Conservation (phyloP, 2,113 vertebrate genomes). For the Oreotrochilus melanogaster region DNA sequence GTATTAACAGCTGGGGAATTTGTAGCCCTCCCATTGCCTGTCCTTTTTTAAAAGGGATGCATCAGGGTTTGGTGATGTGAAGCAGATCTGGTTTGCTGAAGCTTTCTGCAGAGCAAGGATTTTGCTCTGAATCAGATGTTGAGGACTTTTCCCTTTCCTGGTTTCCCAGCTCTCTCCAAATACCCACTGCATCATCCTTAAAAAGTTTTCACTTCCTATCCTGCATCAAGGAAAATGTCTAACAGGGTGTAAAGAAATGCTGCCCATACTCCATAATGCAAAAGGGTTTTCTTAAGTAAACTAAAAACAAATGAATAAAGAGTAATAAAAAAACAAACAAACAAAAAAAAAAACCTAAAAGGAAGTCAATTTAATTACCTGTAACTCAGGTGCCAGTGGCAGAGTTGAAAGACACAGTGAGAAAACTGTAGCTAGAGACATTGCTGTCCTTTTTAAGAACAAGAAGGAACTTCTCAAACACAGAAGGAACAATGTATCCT, state of each 20-base stretch:
- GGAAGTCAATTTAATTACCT: background rate
- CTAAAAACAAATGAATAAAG: too few species aligned
- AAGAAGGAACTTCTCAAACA: constrained; percentile 7
- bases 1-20: rapidly evolving
- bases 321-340: too few species aligned
- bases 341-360: background rate
- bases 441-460: background rate
- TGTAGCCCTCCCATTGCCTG: background rate
- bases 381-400: background rate
- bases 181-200: background rate
- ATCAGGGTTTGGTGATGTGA: background rate
- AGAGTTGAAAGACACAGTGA: background rate
- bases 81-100: background rate
- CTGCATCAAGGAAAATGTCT: background rate
- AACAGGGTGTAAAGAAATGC: background rate
- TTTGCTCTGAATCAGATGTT: background rate
- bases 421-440: background rate
- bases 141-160: background rate
- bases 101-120: background rate
- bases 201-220: background rate
- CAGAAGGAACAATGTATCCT: background rate
- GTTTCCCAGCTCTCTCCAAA: background rate
- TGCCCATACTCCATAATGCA: background rate
- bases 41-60: background rate
- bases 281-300: background rate